Evolutionary conservation across 2,113 vertebrate genomes (phyloP).

Genomic region (Coptodon rendalli): DNA sequence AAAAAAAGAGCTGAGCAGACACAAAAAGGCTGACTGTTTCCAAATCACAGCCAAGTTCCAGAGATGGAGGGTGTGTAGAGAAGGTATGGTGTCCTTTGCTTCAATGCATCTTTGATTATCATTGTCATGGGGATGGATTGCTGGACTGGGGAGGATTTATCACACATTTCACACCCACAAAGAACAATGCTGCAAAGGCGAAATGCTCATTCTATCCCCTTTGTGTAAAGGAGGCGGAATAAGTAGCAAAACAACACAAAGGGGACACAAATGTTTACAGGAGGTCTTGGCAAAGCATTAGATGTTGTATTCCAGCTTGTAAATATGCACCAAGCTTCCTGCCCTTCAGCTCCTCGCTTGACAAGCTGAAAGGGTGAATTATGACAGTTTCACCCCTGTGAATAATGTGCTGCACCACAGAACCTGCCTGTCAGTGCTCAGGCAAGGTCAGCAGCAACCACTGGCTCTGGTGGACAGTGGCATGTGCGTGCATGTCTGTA

Average conservation of each 20-base stretch:
- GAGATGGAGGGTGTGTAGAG: background rate
- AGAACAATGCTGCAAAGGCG: slow-evolving; percentile 8
- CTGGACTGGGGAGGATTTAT: slow-evolving; percentile 18
- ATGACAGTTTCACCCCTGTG: background rate
- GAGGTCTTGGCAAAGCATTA: background rate
- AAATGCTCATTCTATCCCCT: background rate
- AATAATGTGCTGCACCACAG: background rate
- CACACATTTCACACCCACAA: slow-evolving; percentile 11
- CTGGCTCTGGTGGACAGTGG: background rate
- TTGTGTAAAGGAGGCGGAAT: background rate
- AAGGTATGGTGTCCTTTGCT: background rate
- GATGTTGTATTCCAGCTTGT: background rate
- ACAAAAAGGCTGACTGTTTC: slow-evolving; percentile 22
- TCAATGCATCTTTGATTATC: slow-evolving; percentile 44
- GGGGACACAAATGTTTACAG: background rate
- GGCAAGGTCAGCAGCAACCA: slow-evolving; percentile 12
- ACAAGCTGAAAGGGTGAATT: background rate
- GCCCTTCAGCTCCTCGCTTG: background rate
- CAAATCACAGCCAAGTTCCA: slow-evolving; percentile 23
- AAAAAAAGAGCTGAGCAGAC: slow-evolving; percentile 41
- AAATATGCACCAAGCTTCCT: background rate
- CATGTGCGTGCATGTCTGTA: background rate
- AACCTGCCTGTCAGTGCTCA: background rate
- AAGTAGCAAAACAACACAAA: background rate
- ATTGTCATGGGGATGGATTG: slow-evolving; percentile 23